Base-by-base conservation (phyloP, 2,888 invertebrate genomes). In the Mystacides longicornis region DNA sequence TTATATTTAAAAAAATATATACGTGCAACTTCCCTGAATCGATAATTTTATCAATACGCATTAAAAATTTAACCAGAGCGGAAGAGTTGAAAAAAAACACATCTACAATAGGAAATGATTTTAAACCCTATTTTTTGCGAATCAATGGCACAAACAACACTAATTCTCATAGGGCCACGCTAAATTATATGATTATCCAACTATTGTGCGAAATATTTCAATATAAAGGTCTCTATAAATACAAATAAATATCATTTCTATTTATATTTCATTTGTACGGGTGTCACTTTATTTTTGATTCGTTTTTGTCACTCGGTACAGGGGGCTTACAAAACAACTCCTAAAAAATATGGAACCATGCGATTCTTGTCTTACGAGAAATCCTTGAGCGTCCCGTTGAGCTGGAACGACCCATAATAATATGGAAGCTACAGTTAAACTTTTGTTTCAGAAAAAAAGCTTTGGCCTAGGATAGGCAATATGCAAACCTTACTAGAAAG, bases 101-200 rank as follows among this genome's bases (percentile, higher is more conserved):
- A 23, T 31, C 19, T 27, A n/a, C 16, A 49, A 52, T 23, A 52
- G 16, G 14, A 37, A 37, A 37, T 37, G 14, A 37, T 48, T 23
- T 23, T 37, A 59, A 55, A 55, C 60, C 60, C 53, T 59, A 37
- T 37, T 55, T 53, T 56, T 43, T 21, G 43, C 20, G 21, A 37
- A 50, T 59, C 49, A 59, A 59, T 55, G 46, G 57, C 27, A 23
- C 22, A 49, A 50, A 51, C 52, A 57, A 60, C n/a, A n/a, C n/a
- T 60, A 55, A 57, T 54, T 47, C 57, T 50, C 55, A 52, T 55
- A 51, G 54, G 60, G 60, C 58, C 56, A 58, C 60, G 60, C 58
- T 60, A 60, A 60, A 60, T 60, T 60, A 60, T 60, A 54, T 56
- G 60, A 60, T 60, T 60, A 60, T 58, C 51, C 52, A 51, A 45